Evolutionary conservation across 2,797 vertebrate species (phyloP), one percentile per base, ranked within the genome.

Genomic region (Clarias platycephalus): DNA sequence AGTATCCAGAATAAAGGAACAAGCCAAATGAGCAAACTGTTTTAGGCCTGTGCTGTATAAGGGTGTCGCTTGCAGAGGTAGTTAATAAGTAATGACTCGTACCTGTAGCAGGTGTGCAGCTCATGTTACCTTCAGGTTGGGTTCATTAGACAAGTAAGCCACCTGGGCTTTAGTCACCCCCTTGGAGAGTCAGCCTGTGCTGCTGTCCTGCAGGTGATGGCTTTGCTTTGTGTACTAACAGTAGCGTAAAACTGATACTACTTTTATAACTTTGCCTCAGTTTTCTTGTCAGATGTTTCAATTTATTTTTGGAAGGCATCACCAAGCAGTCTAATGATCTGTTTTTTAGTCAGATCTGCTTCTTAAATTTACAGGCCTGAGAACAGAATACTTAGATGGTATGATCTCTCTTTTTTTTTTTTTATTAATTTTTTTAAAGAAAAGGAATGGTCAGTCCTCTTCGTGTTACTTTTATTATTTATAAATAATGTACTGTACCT

Each of bases 61-160:
- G 74, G 86, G 85, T 89, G 85, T 89, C 86, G 24, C 75, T 89
- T 88, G 84, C 85, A 82, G 74, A 77, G 80, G 60, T 74, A 31
- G 78, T 90, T 86, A 89, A 90, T 90, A 85, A 90, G 86, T 87
- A 83, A 90, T 88, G 82, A 76, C 60, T 86, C 88, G 84, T 87
- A 66, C 91, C 84, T 90, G 93, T 91, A 93, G 94, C 94, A 94
- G 94, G 94, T 94, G 93, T 67, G 81, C 88, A 86, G 93, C 92
- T 94, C 92, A 87, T 87, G 91, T 95, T 94, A 93, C 94, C 86
- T 87, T 66, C 89, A 89, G 90, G 88, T 89, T 89, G 91, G 91
- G 91, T 92, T 95, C 93, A 94, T 92, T 91, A 91, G 89, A 72
- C 79, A 90, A 91, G 90, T 90, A 92, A 89, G 91, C 93, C 93